A percentile compares a stretch with the other conserved stretches of the same genome.
Conservation (phyloP, 2,888 invertebrate species). For the Drosophila aldrichi region DNA sequence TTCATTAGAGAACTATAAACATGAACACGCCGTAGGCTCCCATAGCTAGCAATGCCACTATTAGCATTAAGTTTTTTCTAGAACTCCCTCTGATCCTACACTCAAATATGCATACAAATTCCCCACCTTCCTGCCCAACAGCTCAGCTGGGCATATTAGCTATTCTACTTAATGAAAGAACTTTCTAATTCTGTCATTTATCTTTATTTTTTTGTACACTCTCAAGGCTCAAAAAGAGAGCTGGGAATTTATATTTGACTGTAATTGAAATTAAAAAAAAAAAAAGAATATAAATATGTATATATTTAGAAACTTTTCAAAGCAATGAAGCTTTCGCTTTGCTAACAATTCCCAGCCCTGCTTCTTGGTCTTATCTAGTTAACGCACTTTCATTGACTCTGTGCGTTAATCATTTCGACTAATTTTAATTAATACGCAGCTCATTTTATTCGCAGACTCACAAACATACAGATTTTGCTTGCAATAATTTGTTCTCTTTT, state of each 20-base stretch:
- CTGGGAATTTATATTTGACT: conserved; percentile 21
- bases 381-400: conserved; percentile 23
- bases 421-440: conserved; percentile 11
- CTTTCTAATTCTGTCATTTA: conserved; percentile 15
- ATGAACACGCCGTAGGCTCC: conserved; percentile 12
- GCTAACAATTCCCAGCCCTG: conserved; percentile 42
- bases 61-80: conserved; percentile 10
- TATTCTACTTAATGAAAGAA: conserved; percentile 10
- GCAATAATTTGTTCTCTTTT: conserved; percentile 41
- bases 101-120: conserved; percentile 5
- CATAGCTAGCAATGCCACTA: conserved; percentile 13
- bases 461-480: conserved; percentile 36
- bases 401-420: conserved; percentile 21
- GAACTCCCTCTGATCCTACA: conserved; percentile 37
- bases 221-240: conserved; percentile 9
- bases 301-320: background rate
- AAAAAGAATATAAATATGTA: background rate
- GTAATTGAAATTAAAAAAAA: background rate
- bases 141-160: conserved; percentile 15
- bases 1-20: background rate
- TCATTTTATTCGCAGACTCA: conserved; percentile 24
- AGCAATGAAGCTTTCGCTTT: background rate
- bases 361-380: conserved; percentile 12
- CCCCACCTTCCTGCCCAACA: conserved; percentile 1
- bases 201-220: conserved; percentile 6